These are phyloP conservation scores for Pongo pygmaeus DNA, from an alignment of 2,113 vertebrate genomes.

Conservation along the genomic window DNA sequence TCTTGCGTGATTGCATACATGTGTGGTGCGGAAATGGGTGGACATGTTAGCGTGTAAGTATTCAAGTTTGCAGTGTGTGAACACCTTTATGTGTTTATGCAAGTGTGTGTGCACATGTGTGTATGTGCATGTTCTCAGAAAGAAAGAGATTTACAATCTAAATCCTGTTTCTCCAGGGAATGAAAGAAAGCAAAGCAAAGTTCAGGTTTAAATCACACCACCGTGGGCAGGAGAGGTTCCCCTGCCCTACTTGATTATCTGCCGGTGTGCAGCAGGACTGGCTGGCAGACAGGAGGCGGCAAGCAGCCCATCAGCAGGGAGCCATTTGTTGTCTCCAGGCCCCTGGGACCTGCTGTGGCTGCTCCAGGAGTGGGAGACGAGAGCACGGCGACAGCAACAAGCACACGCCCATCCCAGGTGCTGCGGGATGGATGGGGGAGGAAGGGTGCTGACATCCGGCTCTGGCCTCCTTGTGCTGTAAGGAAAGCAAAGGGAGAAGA, in stretches of 20 bases:
- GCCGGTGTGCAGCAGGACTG: slow-evolving; percentile 63
- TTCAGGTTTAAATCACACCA: slow-evolving; percentile 87
- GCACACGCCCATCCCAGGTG: slow-evolving; percentile 56
- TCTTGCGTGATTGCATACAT: rapidly evolving
- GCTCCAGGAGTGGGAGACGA: slow-evolving; percentile 80
- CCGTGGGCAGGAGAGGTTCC: slow-evolving; percentile 80
- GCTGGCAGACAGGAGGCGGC: slow-evolving; percentile 79
- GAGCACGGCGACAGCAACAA: slow-evolving; percentile 62
- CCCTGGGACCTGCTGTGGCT: slow-evolving; percentile 80
- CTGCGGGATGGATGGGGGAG: background rate
- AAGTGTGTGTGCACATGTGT: background rate
- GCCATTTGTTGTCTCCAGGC: slow-evolving; percentile 84
- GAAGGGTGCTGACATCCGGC: background rate
- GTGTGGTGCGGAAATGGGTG: background rate
- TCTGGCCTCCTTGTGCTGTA: background rate
- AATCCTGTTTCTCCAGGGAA: slow-evolving; percentile 84
- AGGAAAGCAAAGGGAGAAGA: background rate
- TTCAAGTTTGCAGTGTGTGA: background rate
- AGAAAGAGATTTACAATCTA: slow-evolving; percentile 83
- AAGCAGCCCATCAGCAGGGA: slow-evolving; percentile 82
- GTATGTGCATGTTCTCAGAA: slow-evolving; percentile 45
- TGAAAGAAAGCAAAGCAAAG: slow-evolving; percentile 88
- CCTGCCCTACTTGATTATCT: slow-evolving; percentile 84
- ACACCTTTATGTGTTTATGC: background rate
- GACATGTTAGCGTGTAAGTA: background rate